These are phyloP conservation scores for Perca fluviatilis DNA, from an alignment of 2,113 vertebrate species.

Conservation along the genomic window DNA sequence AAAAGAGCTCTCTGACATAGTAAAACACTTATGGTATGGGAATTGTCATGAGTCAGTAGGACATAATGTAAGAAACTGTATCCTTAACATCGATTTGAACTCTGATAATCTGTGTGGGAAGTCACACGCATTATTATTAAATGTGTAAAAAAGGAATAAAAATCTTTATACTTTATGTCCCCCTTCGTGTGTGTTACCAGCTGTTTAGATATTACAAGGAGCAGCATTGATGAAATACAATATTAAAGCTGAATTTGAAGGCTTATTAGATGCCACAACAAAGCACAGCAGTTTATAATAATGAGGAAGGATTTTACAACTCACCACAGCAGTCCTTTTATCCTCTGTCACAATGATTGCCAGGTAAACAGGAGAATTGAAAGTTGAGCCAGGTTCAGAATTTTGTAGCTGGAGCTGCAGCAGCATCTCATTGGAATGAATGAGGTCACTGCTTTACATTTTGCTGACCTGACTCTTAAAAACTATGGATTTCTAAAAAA, in stretches of 20 bases:
- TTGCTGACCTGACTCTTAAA: no score
- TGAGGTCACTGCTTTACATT: background rate
- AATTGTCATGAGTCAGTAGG: slow-evolving; percentile 36
- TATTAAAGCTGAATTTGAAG: background rate
- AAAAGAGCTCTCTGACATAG: slow-evolving; percentile 36
- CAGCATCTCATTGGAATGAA: background rate
- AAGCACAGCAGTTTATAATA: background rate
- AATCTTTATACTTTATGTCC: background rate
- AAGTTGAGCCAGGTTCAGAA: background rate
- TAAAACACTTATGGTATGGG: slow-evolving; percentile 48
- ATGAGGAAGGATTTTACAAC: background rate
- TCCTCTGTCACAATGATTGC: background rate
- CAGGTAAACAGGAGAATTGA: background rate
- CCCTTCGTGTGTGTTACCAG: background rate
- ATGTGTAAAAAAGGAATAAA: background rate
- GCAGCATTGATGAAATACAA: background rate
- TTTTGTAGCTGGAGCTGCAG: background rate
- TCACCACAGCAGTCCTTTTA: background rate
- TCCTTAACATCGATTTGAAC: background rate
- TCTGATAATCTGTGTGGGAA: background rate
- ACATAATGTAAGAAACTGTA: slow-evolving; percentile 19
- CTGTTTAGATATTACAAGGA: background rate
- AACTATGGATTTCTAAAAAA: background rate
- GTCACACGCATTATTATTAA: background rate
- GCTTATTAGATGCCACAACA: background rate